Conservation (phyloP, 2,113 vertebrate species). For the Oryzias curvinotus region DNA sequence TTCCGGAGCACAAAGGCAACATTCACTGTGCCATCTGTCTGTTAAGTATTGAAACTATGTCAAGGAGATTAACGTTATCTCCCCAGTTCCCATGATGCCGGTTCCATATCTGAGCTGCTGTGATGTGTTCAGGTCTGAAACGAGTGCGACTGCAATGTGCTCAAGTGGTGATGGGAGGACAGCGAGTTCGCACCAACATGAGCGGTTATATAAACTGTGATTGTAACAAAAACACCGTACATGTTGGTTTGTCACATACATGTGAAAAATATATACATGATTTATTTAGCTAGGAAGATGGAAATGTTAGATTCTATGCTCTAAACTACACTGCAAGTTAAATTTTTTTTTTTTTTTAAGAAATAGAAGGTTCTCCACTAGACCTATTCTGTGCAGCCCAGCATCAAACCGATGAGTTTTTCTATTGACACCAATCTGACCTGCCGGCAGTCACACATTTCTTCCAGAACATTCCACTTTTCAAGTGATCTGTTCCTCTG, state of each 20-base stretch:
- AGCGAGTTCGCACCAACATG: too few species aligned
- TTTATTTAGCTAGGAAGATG: too few species aligned
- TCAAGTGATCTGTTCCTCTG: not conserved
- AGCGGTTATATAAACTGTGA: not conserved
- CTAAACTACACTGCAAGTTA: too few species aligned
- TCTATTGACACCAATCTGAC: not conserved
- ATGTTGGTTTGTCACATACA: not conserved
- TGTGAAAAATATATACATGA: too few species aligned
- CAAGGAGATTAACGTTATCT: conserved; percentile 60
- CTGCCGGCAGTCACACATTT: not conserved
- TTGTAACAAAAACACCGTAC: not conserved
- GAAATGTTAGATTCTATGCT: too few species aligned
- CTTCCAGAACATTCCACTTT: not conserved
- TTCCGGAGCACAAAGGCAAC: conserved; percentile 64
- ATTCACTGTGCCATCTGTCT: conserved; percentile 46
- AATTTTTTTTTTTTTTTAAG: too few species aligned
- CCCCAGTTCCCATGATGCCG: conserved; percentile 48
- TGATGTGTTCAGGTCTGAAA: conserved; percentile 34
- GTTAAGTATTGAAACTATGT: conserved; percentile 59
- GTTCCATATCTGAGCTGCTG: conserved; percentile 37
- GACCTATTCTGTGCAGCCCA: not conserved
- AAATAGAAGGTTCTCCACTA: not conserved
- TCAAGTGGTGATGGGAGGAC: not conserved
- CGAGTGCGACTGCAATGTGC: conserved; percentile 7
- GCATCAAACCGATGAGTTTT: not conserved